Evolutionary conservation across 2,797 vertebrate species (phyloP).

Genomic region (Atherinosoma microstoma): DNA sequence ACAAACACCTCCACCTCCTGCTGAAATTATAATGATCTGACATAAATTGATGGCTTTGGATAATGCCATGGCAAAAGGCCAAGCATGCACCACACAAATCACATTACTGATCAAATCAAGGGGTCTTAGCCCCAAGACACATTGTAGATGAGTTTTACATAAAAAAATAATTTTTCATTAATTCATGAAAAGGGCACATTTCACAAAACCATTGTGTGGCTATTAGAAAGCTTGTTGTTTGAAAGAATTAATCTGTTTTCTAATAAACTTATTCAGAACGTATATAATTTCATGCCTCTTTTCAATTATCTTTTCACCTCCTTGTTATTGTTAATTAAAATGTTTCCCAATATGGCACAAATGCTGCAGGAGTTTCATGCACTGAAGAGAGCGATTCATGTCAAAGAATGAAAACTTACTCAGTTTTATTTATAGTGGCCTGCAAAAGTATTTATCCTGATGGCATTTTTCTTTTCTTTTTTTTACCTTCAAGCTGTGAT

Average conservation of each 20-base stretch:
- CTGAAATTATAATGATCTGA: constrained; percentile 47
- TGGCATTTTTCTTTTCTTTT: no score
- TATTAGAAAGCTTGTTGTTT: constrained; percentile 45
- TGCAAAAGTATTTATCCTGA: no score
- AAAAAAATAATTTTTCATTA: constrained; percentile 62
- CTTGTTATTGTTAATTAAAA: constrained; percentile 25
- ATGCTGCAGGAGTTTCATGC: background rate
- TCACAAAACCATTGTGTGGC: constrained; percentile 42
- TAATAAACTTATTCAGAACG: constrained; percentile 2
- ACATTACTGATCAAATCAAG: constrained; percentile 55
- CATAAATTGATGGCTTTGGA: constrained; percentile 66
- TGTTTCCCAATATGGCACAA: constrained; percentile 5
- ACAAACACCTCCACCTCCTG: constrained; percentile 43
- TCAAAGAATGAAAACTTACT: background rate
- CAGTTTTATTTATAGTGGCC: background rate
- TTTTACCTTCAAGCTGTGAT: no score
- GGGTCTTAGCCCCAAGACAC: constrained; percentile 50
- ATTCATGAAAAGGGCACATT: constrained; percentile 73
- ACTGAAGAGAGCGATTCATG: constrained; percentile 8
- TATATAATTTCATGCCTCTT: constrained; percentile 12
- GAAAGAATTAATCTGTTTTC: constrained; percentile 37
- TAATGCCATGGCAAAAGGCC: constrained; percentile 65
- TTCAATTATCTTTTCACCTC: constrained; percentile 22
- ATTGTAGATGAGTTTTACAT: constrained; percentile 59
- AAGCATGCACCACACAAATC: constrained; percentile 51